Evolutionary conservation across 2,888 invertebrate genomes (phyloP), one percentile per base, ranked within the genome.

Genomic region (Pachydiplax longipennis): DNA sequence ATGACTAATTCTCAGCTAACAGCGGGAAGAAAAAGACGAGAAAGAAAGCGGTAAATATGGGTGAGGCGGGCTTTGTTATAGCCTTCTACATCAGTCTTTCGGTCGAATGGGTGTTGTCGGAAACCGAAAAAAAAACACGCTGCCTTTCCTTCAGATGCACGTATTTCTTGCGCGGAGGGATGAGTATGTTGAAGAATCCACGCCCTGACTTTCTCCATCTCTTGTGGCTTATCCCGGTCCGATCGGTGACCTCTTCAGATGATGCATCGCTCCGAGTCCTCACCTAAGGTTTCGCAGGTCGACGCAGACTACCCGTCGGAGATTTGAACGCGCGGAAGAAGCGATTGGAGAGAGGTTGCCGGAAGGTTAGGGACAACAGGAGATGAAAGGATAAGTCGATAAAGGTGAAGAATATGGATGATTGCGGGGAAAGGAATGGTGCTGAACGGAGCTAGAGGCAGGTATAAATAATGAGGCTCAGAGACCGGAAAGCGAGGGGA

Each of bases 81-180:
- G 83, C 83, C 35, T n/a, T 83, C 58, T 53, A 83, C 83, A 31
- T 83, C 22, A 31, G 31, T 35, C 18, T 58, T 53, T 35, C 58
- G 83, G 83, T 58, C 83, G 58, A 83, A 25, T 83, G 53, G 83
- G 83, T 58, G 83, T 83, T 35, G 58, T 83, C 58, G 53, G 53
- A 58, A 58, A 73, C 73, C 73, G 73, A 73, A 53, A 73, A 73
- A 53, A 73, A 73, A 73, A 73, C 31, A 73, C 73, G 73, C 13
- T 22, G 31, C 73, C 31, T 73, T 73, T 73, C 8, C 73, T 31
- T 73, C 73, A 12, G 73, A 73, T 73, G 31, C 31, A 13, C 31
- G 8, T 73, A 73, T 73, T 73, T 73, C 73, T 73, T 73, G 25
- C 73, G 73, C 25, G 31, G 13, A 53, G 53, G 73, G 73, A 73